These are phyloP conservation scores for Dromaius novaehollandiae DNA, from an alignment of 2,113 vertebrate species.

Conservation along the genomic window DNA sequence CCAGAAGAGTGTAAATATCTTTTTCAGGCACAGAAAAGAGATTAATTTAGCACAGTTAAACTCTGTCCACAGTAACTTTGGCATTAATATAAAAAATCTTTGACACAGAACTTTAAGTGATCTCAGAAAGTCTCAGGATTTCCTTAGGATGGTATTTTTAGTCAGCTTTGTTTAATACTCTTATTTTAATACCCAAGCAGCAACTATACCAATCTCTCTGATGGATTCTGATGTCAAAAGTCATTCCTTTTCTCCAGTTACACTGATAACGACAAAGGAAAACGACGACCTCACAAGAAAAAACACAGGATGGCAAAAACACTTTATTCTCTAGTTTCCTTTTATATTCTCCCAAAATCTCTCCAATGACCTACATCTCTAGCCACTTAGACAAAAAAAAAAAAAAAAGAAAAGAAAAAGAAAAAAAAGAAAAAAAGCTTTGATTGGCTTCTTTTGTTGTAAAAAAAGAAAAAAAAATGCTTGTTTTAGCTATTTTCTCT, in stretches of 20 bases:
- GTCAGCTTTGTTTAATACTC: not conserved
- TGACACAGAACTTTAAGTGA: not conserved
- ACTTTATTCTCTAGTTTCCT: not conserved
- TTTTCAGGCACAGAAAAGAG: not conserved
- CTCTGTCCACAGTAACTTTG: not conserved
- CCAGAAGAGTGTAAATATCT: not conserved
- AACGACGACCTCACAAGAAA: not conserved
- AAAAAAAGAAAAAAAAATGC: not conserved
- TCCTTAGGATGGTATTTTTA: slow-evolving; percentile 1
- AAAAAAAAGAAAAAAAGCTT: not conserved
- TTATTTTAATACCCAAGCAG: not conserved
- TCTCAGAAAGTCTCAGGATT: not conserved
- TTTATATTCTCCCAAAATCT: not conserved
- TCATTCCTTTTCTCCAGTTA: not conserved
- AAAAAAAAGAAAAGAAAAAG: no score
- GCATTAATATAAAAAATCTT: not conserved
- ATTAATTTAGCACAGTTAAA: not conserved
- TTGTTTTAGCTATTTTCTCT: not conserved
- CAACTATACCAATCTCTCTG: not conserved
- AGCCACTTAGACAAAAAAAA: not conserved
- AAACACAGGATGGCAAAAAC: not conserved
- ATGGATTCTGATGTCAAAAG: not conserved
- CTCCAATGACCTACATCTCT: not conserved
- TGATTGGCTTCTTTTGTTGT: not conserved
- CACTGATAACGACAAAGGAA: not conserved